Evolutionary conservation across 1,140 invertebrate species (phyloP).

Genomic region (Micrasema longulum): DNA sequence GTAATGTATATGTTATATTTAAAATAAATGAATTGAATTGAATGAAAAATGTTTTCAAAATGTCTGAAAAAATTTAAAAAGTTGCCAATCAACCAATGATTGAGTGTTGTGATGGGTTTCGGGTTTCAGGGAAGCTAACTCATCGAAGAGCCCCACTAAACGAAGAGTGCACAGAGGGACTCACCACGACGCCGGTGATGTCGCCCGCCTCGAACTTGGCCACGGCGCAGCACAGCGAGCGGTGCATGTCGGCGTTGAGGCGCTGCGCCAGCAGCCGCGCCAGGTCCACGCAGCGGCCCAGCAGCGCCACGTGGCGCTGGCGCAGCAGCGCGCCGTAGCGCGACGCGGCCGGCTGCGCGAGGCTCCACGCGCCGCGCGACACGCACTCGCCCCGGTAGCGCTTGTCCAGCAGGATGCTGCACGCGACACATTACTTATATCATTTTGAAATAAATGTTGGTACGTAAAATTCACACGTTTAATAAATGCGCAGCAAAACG

Average conservation of each 20-base stretch:
- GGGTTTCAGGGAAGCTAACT: background rate
- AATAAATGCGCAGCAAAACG: too few relatives aligned
- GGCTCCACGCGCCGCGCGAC: conserved; percentile 84
- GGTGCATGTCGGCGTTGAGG: conserved; percentile 96
- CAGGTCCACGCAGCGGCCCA: conserved; percentile 96
- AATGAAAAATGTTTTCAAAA: background rate
- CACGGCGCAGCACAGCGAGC: conserved; percentile 94
- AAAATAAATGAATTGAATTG: too few relatives aligned
- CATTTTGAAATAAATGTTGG: background rate
- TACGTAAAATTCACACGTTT: background rate
- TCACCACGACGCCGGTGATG: conserved; percentile 96
- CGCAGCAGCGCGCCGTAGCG: conserved; percentile 96
- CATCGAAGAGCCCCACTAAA: background rate
- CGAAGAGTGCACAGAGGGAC: conserved; percentile 52
- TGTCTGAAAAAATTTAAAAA: background rate
- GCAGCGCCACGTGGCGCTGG: conserved; percentile 95
- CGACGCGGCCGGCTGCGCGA: conserved; percentile 76
- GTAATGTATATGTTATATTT: too few relatives aligned
- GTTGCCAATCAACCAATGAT: too few relatives aligned
- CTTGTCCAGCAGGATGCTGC: conserved; percentile 95
- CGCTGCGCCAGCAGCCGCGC: conserved; percentile 95
- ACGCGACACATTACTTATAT: conserved; percentile 55
- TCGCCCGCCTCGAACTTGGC: conserved; percentile 97
- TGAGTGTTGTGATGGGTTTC: too few relatives aligned
- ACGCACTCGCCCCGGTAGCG: conserved; percentile 95